These are phyloP conservation scores for Plecturocebus donacophilus DNA, from an alignment of 2,113 vertebrate species.

Conservation along the genomic window DNA sequence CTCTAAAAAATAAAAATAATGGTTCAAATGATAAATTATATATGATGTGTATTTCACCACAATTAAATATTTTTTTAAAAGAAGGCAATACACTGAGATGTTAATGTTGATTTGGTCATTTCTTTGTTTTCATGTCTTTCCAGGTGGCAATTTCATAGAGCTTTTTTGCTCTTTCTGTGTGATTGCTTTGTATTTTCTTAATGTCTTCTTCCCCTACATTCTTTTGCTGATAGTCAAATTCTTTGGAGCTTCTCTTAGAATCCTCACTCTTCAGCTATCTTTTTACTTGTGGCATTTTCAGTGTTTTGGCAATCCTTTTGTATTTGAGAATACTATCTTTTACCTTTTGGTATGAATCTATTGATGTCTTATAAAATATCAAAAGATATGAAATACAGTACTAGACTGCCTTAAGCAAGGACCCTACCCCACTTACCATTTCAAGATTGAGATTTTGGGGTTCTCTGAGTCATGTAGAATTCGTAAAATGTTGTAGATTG, in stretches of 20 bases:
- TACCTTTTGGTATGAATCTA: not conserved
- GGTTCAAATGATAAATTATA: not conserved
- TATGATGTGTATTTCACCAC: not conserved
- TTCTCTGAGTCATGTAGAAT: not conserved
- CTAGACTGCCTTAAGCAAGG: not conserved
- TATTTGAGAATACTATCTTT: not conserved
- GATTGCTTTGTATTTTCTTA: not conserved
- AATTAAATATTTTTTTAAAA: not conserved
- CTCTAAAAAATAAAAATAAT: not conserved
- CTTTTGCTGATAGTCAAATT: not conserved
- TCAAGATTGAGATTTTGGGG: conserved; percentile 12
- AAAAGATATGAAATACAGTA: not conserved
- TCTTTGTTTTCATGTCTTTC: not conserved
- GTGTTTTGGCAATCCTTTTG: not conserved
- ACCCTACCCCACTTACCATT: not conserved
- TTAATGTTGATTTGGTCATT: not conserved
- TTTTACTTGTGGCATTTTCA: conserved; percentile 17
- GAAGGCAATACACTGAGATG: not conserved
- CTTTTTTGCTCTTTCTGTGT: not conserved
- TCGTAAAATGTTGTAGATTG: not conserved
- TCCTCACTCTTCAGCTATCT: not conserved
- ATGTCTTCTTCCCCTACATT: not conserved
- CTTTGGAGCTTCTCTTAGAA: not conserved
- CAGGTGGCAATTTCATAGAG: not conserved
- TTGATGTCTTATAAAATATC: not conserved